phyloP scores from a whole-genome alignment of 1,140 invertebrate genomes.

The Drosophila tsacasi region DNA sequence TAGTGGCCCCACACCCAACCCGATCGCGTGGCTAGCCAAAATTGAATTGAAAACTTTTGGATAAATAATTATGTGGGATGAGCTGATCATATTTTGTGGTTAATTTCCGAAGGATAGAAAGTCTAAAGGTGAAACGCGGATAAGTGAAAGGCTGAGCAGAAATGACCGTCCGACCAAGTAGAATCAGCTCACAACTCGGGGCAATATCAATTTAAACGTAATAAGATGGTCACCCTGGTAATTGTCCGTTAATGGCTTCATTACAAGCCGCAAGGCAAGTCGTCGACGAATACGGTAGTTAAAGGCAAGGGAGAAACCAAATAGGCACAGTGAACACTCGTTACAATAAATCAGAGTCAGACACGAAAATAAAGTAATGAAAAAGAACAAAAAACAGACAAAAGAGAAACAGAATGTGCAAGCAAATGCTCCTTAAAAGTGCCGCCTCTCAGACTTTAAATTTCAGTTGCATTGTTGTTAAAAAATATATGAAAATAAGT shows the following conservation, averaged over 20 bases:
- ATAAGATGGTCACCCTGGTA: conserved; percentile 59
- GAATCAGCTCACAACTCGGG: conserved; percentile 20
- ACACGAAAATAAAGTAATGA: neutral
- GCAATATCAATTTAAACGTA: conserved; percentile 60
- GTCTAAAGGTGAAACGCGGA: conserved; percentile 43
- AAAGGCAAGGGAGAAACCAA: conserved; percentile 39
- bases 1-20: neutral
- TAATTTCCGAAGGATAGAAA: conserved; percentile 37
- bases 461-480: no score
- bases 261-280: conserved; percentile 55
- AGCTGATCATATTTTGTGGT: conserved; percentile 56
- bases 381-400: neutral
- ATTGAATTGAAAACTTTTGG: conserved; percentile 37
- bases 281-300: conserved; percentile 43
- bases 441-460: no score
- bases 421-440: neutral
- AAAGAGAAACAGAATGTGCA: no score
- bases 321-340: conserved; percentile 1
- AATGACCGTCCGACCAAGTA: conserved; percentile 3
- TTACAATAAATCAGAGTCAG: neutral
- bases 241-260: conserved; percentile 78
- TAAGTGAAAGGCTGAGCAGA: conserved; percentile 28
- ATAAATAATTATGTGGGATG: conserved; percentile 36
- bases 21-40: conserved; percentile 40
- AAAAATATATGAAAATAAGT: no score